A percentile compares a stretch with the other conserved stretches of the same genome.
Conservation (phyloP, 2,113 vertebrate genomes). For the Phainopepla nitens region DNA sequence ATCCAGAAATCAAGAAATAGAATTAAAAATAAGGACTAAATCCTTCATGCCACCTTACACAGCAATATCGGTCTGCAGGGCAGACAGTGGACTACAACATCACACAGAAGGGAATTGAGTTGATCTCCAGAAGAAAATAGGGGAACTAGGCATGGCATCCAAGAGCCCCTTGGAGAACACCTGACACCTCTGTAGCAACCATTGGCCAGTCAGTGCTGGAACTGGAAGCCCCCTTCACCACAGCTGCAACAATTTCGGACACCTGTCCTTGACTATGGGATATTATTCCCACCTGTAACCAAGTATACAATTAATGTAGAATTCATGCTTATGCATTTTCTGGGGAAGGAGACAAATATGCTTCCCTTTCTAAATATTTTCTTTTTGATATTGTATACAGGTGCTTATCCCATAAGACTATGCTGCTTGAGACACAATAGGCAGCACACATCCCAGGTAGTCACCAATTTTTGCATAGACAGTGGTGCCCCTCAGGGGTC, state of each 20-base stretch:
- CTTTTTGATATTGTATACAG: neutral
- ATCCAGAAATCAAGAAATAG: neutral
- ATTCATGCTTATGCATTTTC: neutral
- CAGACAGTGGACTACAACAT: neutral
- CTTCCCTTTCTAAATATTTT: neutral
- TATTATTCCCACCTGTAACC: neutral
- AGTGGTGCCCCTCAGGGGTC: neutral
- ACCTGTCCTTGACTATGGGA: neutral
- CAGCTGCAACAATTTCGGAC: neutral
- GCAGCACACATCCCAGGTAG: neutral
- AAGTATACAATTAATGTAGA: neutral
- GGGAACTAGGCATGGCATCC: neutral
- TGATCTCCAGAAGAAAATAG: neutral
- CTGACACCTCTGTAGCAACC: neutral
- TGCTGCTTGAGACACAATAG: neutral
- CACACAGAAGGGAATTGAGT: neutral
- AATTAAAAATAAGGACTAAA: neutral
- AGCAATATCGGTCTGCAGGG: neutral
- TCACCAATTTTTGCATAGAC: neutral
- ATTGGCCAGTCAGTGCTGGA: rapidly evolving
- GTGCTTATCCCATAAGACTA: neutral
- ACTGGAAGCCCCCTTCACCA: neutral
- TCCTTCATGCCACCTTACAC: neutral
- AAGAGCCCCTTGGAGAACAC: neutral
- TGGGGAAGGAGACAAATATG: neutral